phyloP scores from a whole-genome alignment of 2,888 invertebrate species.

The Drosophila percnosoma region DNA sequence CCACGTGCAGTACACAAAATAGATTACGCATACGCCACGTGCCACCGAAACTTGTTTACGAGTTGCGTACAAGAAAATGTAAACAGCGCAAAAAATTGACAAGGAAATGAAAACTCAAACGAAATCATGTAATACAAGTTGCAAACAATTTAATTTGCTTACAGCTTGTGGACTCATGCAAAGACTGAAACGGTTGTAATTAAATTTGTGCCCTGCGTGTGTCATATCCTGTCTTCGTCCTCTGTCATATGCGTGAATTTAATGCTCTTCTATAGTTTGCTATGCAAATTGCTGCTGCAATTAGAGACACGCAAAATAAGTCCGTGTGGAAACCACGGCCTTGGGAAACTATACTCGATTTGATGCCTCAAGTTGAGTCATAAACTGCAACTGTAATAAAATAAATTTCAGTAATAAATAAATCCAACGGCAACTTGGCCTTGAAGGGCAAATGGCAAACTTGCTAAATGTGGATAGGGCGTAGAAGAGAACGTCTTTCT shows the following conservation, averaged over 20 bases:
- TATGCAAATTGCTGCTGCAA: slow-evolving; percentile 31
- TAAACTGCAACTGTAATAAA: slow-evolving; percentile 24
- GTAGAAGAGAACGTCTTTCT: too few relatives aligned
- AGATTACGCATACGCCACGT: slow-evolving; percentile 62
- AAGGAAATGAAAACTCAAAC: slow-evolving; percentile 2
- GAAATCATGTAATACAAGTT: slow-evolving; percentile 14
- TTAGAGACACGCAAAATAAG: slow-evolving; percentile 27
- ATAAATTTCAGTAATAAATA: not conserved
- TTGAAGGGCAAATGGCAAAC: not conserved
- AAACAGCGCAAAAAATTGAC: slow-evolving; percentile 5
- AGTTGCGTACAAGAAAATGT: slow-evolving; percentile 22
- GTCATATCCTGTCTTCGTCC: not conserved
- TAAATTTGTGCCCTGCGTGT: slow-evolving; percentile 14
- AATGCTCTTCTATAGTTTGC: not conserved
- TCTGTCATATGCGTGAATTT: slow-evolving; percentile 1
- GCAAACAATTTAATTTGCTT: slow-evolving; percentile 38
- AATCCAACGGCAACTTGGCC: not conserved
- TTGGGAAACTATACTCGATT: slow-evolving; percentile 2
- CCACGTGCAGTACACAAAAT: slow-evolving; percentile 63
- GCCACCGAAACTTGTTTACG: slow-evolving; percentile 19
- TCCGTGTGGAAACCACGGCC: not conserved
- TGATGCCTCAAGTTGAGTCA: slow-evolving; percentile 9
- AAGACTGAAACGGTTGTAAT: slow-evolving; percentile 3
- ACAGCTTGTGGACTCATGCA: slow-evolving; percentile 18
- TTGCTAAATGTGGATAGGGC: not conserved